Conservation (phyloP, 2,888 invertebrate species). For the Erebia palarica region DNA sequence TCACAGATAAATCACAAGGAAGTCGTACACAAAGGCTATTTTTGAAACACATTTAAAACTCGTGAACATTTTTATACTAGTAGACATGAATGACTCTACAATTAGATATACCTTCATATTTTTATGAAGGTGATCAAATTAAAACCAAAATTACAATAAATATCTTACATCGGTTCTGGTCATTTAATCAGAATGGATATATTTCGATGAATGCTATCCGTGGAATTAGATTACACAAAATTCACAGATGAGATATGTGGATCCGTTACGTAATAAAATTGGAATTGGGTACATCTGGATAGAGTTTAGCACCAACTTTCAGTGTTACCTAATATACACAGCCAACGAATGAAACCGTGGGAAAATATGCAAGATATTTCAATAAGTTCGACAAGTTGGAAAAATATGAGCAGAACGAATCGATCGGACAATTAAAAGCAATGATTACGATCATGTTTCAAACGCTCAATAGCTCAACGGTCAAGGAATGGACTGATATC, state of each 20-base stretch:
- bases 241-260: constrained; percentile 36
- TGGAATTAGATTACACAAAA: constrained; percentile 39
- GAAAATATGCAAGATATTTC: constrained; percentile 43
- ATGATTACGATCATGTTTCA: not conserved
- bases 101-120: not conserved
- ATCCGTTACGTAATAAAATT: constrained; percentile 39
- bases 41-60: not conserved
- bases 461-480: not conserved
- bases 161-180: constrained; percentile 29
- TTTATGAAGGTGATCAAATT: constrained; percentile 5
- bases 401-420: constrained; percentile 36
- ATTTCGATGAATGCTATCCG: constrained; percentile 37
- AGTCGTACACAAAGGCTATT: not conserved
- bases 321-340: constrained; percentile 39
- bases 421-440: constrained; percentile 6
- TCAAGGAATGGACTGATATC: not conserved
- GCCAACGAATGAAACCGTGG: constrained; percentile 42
- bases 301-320: constrained; percentile 43
- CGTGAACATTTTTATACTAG: not conserved
- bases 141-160: constrained; percentile 23
- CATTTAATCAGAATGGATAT: constrained; percentile 31
- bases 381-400: constrained; percentile 44
- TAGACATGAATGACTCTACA: constrained; percentile 10
- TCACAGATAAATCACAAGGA: not conserved
- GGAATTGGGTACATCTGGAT: constrained; percentile 38